phyloP scores from a whole-genome alignment of 2,888 invertebrate species.

The Margaritifera margaritifera region DNA sequence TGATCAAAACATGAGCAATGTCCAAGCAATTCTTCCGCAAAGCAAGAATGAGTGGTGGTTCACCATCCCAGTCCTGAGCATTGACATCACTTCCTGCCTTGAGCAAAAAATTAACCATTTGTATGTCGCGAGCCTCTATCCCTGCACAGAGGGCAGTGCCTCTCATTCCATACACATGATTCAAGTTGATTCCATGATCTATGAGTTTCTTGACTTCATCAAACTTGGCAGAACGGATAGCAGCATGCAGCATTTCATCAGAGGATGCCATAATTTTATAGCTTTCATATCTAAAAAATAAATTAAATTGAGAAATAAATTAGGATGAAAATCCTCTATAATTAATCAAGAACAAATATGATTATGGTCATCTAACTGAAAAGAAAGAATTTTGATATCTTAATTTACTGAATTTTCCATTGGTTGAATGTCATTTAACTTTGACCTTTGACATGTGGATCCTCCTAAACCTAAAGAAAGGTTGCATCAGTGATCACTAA shows the following conservation, averaged over 20 bases:
- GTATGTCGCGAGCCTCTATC: slow-evolving; percentile 42
- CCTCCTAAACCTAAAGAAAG: too few relatives aligned
- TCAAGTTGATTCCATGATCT: slow-evolving; percentile 41
- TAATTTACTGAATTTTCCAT: too few relatives aligned
- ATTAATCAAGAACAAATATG: too few relatives aligned
- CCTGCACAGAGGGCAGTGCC: slow-evolving; percentile 57
- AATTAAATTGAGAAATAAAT: too few relatives aligned
- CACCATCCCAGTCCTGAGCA: slow-evolving; percentile 48
- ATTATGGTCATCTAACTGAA: too few relatives aligned
- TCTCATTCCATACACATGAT: slow-evolving; percentile 44
- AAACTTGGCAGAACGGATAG: slow-evolving; percentile 45
- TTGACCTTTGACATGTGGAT: too few relatives aligned
- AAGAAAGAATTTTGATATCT: too few relatives aligned
- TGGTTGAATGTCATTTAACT: too few relatives aligned
- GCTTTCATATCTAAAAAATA: too few relatives aligned
- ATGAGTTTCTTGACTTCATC: slow-evolving; percentile 38
- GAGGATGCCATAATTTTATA: neutral
- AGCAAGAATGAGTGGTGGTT: slow-evolving; percentile 51
- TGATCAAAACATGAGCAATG: slow-evolving; percentile 34
- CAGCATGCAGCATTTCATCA: slow-evolving; percentile 42
- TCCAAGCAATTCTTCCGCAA: slow-evolving; percentile 46
- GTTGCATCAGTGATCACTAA: too few relatives aligned
- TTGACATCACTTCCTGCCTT: slow-evolving; percentile 53
- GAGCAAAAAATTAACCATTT: slow-evolving; percentile 44
- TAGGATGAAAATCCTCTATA: too few relatives aligned